These are phyloP conservation scores for Onthophagus taurus DNA, from an alignment of 1,140 invertebrate genomes.

Conservation along the genomic window DNA sequence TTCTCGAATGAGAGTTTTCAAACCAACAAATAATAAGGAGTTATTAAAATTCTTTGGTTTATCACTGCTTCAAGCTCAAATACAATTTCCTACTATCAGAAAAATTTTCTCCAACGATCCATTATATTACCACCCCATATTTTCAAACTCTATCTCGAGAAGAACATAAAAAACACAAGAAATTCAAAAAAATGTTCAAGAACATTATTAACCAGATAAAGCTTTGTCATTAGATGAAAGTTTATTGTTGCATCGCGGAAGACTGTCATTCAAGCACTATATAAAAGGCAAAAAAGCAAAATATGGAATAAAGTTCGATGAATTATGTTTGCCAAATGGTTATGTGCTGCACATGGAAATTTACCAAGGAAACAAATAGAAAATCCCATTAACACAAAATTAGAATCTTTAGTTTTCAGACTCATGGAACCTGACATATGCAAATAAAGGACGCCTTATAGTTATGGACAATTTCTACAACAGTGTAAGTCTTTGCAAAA, in stretches of 20 bases:
- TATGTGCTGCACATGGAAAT: slow-evolving; percentile 33
- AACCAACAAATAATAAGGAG: no score
- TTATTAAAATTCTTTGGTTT: no score
- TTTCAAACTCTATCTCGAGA: no score
- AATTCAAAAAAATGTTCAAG: background rate
- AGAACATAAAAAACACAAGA: no score
- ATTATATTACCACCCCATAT: no score
- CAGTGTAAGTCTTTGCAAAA: slow-evolving; percentile 4
- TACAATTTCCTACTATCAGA: no score
- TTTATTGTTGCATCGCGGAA: slow-evolving; percentile 29
- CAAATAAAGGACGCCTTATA: slow-evolving; percentile 28
- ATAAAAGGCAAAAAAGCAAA: slow-evolving; percentile 28
- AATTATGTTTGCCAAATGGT: slow-evolving; percentile 22
- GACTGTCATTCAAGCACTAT: slow-evolving; percentile 26
- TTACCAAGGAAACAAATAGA: slow-evolving; percentile 23
- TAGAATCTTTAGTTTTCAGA: slow-evolving; percentile 17
- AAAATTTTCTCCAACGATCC: no score
- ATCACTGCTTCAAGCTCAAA: no score
- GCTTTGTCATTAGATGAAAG: slow-evolving; percentile 27
- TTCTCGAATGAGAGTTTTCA: no score
- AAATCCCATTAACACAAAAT: slow-evolving; percentile 16
- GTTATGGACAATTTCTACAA: slow-evolving; percentile 32
- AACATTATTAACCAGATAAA: slow-evolving; percentile 1
- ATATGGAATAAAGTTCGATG: slow-evolving; percentile 32
- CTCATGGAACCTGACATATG: slow-evolving; percentile 24